These are phyloP conservation scores for Plodia interpunctella DNA, from an alignment of 1,140 invertebrate species.

Conservation along the genomic window DNA sequence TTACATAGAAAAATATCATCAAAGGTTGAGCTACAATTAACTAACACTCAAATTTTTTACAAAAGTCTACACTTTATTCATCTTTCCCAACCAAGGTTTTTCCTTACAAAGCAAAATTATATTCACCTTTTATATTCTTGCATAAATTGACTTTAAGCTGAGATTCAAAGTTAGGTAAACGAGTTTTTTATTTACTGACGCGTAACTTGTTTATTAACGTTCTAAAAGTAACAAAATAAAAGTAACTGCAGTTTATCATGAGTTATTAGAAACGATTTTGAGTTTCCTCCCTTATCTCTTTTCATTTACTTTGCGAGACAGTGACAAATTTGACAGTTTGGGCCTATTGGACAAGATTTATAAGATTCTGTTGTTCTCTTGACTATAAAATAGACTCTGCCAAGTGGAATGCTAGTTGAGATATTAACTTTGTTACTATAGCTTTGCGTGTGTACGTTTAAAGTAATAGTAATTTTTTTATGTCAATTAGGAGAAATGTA, in stretches of 20 bases:
- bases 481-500: too few species aligned
- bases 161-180: conserved; percentile 2
- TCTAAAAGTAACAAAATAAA: conserved; percentile 8
- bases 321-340: conserved; percentile 36
- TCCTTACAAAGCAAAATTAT: too few species aligned
- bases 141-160: background rate
- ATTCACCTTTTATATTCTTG: too few species aligned
- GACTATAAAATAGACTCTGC: background rate
- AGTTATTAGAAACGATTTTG: conserved; percentile 21
- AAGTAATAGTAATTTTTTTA: too few species aligned
- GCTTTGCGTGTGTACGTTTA: too few species aligned
- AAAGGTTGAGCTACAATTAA: too few species aligned
- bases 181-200: background rate
- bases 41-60: too few species aligned
- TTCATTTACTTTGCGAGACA: conserved; percentile 31
- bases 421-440: too few species aligned
- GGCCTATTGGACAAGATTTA: conserved; percentile 20
- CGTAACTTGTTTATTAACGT: conserved; percentile 4
- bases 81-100: too few species aligned
- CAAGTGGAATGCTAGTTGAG: too few species aligned
- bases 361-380: conserved; percentile 8
- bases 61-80: too few species aligned
- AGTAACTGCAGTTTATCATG: conserved; percentile 16
- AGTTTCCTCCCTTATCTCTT: conserved; percentile 24
- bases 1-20: too few species aligned